phyloP scores from a whole-genome alignment of 2,888 invertebrate genomes.

The Seira musarum region DNA sequence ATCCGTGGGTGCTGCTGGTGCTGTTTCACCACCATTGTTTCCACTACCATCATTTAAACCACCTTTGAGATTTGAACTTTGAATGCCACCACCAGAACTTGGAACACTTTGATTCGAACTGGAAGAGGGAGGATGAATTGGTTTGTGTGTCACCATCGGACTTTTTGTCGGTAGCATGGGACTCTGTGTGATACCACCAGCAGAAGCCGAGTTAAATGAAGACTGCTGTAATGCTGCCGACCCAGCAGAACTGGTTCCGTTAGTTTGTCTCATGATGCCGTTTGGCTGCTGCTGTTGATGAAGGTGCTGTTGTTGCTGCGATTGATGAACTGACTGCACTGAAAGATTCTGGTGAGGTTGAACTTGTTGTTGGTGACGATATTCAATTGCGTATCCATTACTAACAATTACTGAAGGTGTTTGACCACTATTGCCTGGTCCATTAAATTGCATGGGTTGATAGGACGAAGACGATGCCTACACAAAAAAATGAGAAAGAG shows the following conservation, averaged over 20 bases:
- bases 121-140: constrained; percentile 48
- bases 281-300: constrained; percentile 37
- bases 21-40: constrained; percentile 13
- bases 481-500: constrained; percentile 23
- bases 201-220: neutral
- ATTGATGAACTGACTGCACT: constrained; percentile 62
- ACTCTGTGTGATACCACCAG: constrained; percentile 10
- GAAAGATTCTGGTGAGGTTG: constrained; percentile 64
- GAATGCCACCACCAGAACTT: constrained; percentile 17
- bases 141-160: constrained; percentile 65
- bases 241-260: constrained; percentile 16
- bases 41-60: constrained; percentile 8
- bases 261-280: constrained; percentile 34
- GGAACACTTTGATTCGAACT: constrained; percentile 45
- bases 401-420: constrained; percentile 31
- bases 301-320: constrained; percentile 46
- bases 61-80: constrained; percentile 37
- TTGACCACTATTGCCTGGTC: constrained; percentile 59
- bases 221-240: neutral
- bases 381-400: constrained; percentile 65
- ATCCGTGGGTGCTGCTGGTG: constrained; percentile 27
- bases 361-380: constrained; percentile 62
- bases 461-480: constrained; percentile 48
- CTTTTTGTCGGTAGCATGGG: constrained; percentile 65
- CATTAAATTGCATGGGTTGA: constrained; percentile 65